Conservation (phyloP, 2,113 vertebrate genomes). For the Elephas maximus region DNA sequence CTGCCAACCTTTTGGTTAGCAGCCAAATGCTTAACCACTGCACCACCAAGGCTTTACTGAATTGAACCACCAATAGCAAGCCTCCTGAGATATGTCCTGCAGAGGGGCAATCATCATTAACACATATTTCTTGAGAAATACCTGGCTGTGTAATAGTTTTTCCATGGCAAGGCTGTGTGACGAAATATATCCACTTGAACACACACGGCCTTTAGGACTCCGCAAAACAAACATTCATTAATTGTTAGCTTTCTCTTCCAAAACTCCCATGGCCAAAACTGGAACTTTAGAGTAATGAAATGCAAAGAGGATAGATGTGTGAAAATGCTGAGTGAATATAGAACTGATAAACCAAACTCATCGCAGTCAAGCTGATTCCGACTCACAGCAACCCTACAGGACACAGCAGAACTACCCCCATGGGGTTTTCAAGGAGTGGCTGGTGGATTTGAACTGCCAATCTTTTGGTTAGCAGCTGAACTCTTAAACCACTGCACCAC, state of each 20-base stretch:
- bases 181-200: not conserved
- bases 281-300: slow-evolving; percentile 19
- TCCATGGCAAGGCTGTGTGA: not conserved
- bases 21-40: too few species aligned
- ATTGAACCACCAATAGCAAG: slow-evolving; percentile 43
- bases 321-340: not conserved
- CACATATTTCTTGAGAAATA: slow-evolving; percentile 46
- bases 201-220: not conserved
- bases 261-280: not conserved
- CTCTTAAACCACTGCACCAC: too few species aligned
- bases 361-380: too few species aligned
- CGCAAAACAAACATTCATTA: slow-evolving; percentile 19
- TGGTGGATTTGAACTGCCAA: too few species aligned
- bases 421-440: too few species aligned
- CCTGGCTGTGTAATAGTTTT: not conserved
- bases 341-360: not conserved
- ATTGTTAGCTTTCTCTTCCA: not conserved
- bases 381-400: too few species aligned
- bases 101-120: not conserved
- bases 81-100: not conserved
- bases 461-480: too few species aligned
- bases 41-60: not conserved
- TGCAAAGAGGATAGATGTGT: not conserved
- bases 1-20: too few species aligned
- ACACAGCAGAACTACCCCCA: too few species aligned